Evolutionary conservation across 2,797 vertebrate genomes (phyloP).

Genomic region (Uromys caudimaculatus): DNA sequence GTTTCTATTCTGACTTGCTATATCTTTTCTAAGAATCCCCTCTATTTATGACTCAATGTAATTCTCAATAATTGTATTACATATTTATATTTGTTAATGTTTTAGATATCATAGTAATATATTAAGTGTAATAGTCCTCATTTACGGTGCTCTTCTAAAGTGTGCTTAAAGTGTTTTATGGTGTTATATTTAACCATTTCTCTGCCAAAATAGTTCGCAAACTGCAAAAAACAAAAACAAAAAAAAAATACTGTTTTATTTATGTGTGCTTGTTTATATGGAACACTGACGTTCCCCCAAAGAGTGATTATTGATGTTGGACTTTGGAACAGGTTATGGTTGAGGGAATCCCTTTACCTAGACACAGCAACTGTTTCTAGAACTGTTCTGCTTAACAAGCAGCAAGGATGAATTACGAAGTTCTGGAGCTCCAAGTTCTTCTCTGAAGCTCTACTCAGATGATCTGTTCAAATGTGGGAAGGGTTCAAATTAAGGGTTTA

Average conservation of each 20-base stretch:
- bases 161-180: conserved; percentile 47
- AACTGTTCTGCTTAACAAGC: neutral
- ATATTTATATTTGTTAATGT: conserved; percentile 41
- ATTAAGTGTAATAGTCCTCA: conserved; percentile 35
- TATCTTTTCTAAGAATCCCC: neutral
- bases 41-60: conserved; percentile 20
- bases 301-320: neutral
- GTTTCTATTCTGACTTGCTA: neutral
- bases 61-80: neutral
- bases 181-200: conserved; percentile 31
- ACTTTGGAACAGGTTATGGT: neutral
- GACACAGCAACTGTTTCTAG: neutral
- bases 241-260: neutral
- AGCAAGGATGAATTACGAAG: neutral
- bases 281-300: neutral
- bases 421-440: neutral
- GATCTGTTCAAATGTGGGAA: neutral
- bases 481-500: neutral
- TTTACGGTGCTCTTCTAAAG: conserved; percentile 44
- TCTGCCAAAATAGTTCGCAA: conserved; percentile 7
- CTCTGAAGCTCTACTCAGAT: neutral
- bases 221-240: neutral
- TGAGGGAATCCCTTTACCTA: neutral
- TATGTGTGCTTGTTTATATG: conserved; percentile 1
- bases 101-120: conserved; percentile 37